These are phyloP conservation scores for Drosophila athabasca DNA, from an alignment of 1,140 invertebrate genomes.

Conservation along the genomic window DNA sequence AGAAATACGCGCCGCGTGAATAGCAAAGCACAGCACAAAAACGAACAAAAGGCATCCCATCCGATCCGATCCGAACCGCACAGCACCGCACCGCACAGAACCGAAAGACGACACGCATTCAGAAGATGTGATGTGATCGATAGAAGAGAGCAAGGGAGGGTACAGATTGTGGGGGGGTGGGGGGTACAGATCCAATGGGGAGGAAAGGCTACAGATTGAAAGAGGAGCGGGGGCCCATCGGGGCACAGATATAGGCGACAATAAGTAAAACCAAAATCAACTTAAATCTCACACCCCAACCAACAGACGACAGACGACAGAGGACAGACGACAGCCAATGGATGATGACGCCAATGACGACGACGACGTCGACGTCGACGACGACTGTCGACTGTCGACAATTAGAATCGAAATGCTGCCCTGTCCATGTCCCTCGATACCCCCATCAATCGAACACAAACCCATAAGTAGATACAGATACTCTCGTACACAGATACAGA, in stretches of 20 bases:
- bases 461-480: slow-evolving; percentile 27
- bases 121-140: slow-evolving; percentile 35
- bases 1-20: slow-evolving; percentile 63
- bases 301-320: slow-evolving; percentile 12
- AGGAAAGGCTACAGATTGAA: background rate
- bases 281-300: slow-evolving; percentile 81
- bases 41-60: slow-evolving; percentile 53
- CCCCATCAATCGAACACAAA: background rate
- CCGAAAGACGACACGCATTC: background rate
- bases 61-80: too few species aligned
- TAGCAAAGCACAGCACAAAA: slow-evolving; percentile 5
- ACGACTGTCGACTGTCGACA: slow-evolving; percentile 57
- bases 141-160: background rate
- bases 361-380: slow-evolving; percentile 63
- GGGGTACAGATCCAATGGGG: background rate
- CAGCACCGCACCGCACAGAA: too few species aligned
- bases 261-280: slow-evolving; percentile 71
- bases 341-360: slow-evolving; percentile 62
- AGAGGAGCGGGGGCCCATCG: too few species aligned
- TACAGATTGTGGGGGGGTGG: background rate
- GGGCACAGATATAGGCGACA: slow-evolving; percentile 47
- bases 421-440: slow-evolving; percentile 4
- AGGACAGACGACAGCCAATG: background rate
- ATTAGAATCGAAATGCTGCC: slow-evolving; percentile 70
- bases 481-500: slow-evolving; percentile 25